Percentiles rank a stretch among this genome's conserved stretches.
Conservation (phyloP, 2,888 invertebrate species). For the Drosophila anomalipes region DNA sequence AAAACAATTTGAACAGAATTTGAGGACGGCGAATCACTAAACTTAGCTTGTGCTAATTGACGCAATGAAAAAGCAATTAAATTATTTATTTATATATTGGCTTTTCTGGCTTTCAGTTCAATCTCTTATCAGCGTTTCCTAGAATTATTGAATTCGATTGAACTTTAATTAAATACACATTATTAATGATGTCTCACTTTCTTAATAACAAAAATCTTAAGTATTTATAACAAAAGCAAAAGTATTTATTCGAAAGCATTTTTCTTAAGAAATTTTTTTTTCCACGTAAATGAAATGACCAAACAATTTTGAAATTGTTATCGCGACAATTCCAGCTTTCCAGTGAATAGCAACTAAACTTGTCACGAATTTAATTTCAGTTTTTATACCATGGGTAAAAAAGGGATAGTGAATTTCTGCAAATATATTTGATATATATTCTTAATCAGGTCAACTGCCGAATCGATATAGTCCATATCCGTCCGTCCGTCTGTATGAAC, state of each 20-base stretch:
- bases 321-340: neutral
- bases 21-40: slow-evolving; percentile 11
- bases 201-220: too few relatives aligned
- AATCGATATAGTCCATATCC: too few relatives aligned
- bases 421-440: too few relatives aligned
- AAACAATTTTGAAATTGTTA: neutral
- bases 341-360: neutral
- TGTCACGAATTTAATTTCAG: neutral
- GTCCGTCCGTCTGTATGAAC: too few relatives aligned
- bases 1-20: slow-evolving; percentile 41
- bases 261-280: neutral
- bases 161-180: neutral
- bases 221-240: neutral
- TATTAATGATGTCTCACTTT: neutral
- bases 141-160: neutral
- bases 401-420: too few relatives aligned
- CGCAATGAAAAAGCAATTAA: neutral
- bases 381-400: too few relatives aligned
- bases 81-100: neutral
- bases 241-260: neutral
- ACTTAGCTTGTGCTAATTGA: slow-evolving; percentile 27
- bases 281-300: too few relatives aligned
- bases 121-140: neutral
- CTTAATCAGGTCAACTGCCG: too few relatives aligned
- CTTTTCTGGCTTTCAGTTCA: neutral